Percentiles rank a stretch among this genome's conserved stretches.
Evolutionary conservation across 1,140 invertebrate species (phyloP).

Genomic region (Zeugodacus cucurbitae): DNA sequence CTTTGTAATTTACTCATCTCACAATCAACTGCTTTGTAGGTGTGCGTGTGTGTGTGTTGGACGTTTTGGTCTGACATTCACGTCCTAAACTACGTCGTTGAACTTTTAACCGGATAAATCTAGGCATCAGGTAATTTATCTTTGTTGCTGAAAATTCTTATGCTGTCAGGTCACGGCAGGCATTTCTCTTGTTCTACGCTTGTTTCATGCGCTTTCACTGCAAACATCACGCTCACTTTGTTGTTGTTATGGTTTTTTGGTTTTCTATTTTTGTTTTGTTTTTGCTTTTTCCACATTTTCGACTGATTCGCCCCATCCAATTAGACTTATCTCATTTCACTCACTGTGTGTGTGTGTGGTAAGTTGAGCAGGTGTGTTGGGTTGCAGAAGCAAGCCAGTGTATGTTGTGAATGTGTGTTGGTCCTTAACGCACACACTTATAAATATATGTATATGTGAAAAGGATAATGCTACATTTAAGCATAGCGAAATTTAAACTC

Average conservation of each 20-base stretch:
- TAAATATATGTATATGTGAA: background rate
- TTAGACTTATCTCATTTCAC: conserved; percentile 19
- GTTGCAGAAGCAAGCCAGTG: background rate
- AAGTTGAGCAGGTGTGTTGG: conserved; percentile 25
- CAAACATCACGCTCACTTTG: background rate
- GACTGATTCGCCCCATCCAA: background rate
- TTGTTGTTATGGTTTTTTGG: background rate
- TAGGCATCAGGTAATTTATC: conserved; percentile 29
- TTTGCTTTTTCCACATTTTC: background rate
- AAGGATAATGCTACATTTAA: background rate
- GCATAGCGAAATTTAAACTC: background rate
- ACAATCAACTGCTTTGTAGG: background rate
- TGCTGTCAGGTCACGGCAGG: conserved; percentile 25
- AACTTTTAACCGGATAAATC: conserved; percentile 33
- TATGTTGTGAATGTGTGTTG: background rate
- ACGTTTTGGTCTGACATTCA: background rate
- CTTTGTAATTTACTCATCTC: conserved; percentile 17
- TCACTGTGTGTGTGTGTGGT: background rate
- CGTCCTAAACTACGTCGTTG: conserved; percentile 31
- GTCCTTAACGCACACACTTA: background rate
- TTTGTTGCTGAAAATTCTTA: conserved; percentile 28
- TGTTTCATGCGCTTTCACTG: background rate
- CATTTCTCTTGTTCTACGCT: background rate
- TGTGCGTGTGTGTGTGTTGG: background rate
- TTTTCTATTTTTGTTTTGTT: background rate